Percentiles rank a stretch among this genome's conserved stretches.
Evolutionary conservation across 2,113 vertebrate genomes (phyloP).

Genomic region (Halcyon malimbica): DNA sequence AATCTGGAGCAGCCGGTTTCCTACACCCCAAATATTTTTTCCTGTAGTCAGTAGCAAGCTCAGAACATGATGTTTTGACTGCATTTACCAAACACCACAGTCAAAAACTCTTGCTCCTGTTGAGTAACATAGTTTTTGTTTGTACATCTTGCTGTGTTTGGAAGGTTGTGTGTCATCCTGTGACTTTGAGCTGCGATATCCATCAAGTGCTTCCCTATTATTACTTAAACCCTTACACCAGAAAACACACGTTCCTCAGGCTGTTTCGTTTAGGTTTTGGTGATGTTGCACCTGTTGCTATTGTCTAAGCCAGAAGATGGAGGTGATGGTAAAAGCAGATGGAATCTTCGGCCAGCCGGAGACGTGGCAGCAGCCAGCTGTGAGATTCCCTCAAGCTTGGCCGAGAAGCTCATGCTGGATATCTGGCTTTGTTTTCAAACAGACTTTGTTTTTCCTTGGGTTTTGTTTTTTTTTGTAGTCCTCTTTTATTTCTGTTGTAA

Average conservation of each 20-base stretch:
- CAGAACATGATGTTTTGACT: not conserved
- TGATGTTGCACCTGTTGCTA: conserved; percentile 19
- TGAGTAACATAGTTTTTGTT: not conserved
- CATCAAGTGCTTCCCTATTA: not conserved
- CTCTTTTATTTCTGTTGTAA: not conserved
- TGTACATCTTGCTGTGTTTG: accelerated
- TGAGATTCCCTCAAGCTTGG: not conserved
- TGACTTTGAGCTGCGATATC: not conserved
- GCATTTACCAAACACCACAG: accelerated
- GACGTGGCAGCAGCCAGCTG: not conserved
- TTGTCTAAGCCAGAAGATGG: not conserved
- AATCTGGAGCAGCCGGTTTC: not conserved
- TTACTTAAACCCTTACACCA: not conserved
- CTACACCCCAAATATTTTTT: not conserved
- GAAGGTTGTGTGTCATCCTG: not conserved
- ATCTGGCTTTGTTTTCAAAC: not conserved
- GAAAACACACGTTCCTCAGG: not conserved
- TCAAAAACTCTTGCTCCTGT: not conserved
- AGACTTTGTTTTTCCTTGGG: not conserved
- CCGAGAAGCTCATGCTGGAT: not conserved
- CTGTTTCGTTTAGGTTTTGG: not conserved
- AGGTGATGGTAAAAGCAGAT: conserved; percentile 26
- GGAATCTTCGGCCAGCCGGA: accelerated
- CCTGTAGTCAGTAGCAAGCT: not conserved
- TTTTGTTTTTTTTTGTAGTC: not conserved